A percentile compares a stretch with the other conserved stretches of the same genome.
Evolutionary conservation across 2,113 vertebrate species (phyloP).

Genomic region (Meriones unguiculatus): DNA sequence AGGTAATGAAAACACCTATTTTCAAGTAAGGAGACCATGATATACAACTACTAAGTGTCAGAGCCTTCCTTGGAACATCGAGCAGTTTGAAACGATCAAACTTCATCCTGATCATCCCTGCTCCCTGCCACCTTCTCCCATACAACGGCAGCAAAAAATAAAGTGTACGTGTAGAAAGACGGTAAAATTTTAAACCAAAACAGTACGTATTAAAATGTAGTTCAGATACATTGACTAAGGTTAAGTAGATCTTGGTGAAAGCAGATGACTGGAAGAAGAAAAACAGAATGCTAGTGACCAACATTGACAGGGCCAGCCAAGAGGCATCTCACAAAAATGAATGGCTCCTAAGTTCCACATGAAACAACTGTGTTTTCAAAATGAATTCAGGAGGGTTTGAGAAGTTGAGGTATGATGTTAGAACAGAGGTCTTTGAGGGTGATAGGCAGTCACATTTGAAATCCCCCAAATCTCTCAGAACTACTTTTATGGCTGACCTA

Average conservation of each 20-base stretch:
- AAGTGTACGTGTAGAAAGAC: background rate
- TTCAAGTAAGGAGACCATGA: background rate
- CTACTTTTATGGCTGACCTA: background rate
- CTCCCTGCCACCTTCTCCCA: background rate
- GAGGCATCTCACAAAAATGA: background rate
- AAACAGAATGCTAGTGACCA: background rate
- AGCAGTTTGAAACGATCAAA: background rate
- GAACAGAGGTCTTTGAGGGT: background rate
- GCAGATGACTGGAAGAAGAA: background rate
- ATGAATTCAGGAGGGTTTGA: background rate
- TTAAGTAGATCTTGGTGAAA: background rate
- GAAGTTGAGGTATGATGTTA: background rate
- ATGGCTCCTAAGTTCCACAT: background rate
- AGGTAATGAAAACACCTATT: background rate
- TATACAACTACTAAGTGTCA: background rate
- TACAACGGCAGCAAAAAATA: background rate
- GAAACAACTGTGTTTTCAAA: background rate
- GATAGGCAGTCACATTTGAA: background rate
- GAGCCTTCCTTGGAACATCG: background rate
- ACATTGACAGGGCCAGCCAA: background rate
- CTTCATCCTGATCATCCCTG: background rate
- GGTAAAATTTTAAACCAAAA: background rate
- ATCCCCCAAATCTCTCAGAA: constrained; percentile 16
- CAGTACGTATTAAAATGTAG: background rate
- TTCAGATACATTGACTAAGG: background rate